These are phyloP conservation scores for Erythrolamprus reginae DNA, from an alignment of 2,113 vertebrate species.

Conservation along the genomic window DNA sequence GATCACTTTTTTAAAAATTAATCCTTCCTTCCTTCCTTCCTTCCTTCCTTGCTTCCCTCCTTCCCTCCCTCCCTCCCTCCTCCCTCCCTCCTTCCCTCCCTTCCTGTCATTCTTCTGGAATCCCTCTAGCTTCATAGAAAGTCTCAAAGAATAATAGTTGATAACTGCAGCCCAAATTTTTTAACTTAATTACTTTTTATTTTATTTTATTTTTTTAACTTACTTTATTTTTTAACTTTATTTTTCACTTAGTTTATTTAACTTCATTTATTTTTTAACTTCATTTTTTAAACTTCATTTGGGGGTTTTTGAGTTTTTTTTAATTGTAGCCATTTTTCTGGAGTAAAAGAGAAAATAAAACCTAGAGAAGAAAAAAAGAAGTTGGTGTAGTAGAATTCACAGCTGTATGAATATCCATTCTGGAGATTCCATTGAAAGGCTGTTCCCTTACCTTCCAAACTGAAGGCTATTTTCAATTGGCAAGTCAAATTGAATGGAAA, in stretches of 20 bases:
- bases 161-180: background rate
- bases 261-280: no score
- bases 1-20: background rate
- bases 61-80: background rate
- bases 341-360: background rate
- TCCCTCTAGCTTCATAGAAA: background rate
- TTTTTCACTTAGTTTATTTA: no score
- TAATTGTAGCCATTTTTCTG: background rate
- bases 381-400: no score
- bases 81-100: background rate
- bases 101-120: background rate
- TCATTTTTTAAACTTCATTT: background rate
- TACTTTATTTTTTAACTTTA: no score
- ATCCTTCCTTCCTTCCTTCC: no score
- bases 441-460: background rate
- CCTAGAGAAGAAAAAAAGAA: background rate
- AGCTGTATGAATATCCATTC: background rate
- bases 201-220: no score
- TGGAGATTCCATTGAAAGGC: background rate
- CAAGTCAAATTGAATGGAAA: background rate
- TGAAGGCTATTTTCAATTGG: background rate
- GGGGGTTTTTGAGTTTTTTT: background rate
- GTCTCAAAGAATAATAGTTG: background rate
- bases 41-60: no score
- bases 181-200: no score